A percentile compares a stretch with the other conserved stretches of the same genome.
Conservation (phyloP, 1,140 invertebrate genomes). For the Teleogryllus occipitalis region DNA sequence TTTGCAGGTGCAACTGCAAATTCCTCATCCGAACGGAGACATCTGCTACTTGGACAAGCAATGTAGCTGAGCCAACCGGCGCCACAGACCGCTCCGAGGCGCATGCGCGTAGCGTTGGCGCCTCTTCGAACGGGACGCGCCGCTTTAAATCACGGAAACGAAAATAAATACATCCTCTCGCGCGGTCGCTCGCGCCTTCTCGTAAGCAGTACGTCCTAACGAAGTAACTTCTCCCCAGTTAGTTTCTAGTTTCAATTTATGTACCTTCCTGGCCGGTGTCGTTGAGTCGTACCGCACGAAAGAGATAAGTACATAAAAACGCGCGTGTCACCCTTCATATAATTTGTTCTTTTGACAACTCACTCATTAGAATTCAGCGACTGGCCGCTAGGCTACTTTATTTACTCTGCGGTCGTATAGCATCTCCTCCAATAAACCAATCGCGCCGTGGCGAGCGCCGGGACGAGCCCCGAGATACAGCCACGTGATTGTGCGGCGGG, state of each 20-base stretch:
- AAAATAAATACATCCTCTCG: neutral
- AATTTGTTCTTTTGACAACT: neutral
- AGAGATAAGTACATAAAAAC: neutral
- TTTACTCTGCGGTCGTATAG: neutral
- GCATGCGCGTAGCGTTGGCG: no score
- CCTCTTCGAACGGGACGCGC: no score
- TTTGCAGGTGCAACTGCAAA: no score
- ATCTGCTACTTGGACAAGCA: no score
- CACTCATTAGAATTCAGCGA: neutral
- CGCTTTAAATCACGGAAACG: neutral
- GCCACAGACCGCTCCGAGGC: no score
- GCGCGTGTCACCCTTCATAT: neutral
- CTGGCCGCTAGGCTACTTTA: neutral
- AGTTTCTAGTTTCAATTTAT: conserved; percentile 6
- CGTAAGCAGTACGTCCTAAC: neutral
- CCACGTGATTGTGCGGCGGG: neutral
- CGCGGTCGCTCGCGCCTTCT: no score
- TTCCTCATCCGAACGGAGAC: no score
- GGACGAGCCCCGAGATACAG: neutral
- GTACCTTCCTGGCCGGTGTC: no score
- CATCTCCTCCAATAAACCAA: neutral
- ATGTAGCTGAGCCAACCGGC: no score
- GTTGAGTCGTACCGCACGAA: neutral
- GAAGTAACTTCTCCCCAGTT: neutral
- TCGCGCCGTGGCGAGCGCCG: neutral